Percentiles rank a stretch among this genome's conserved stretches.
phyloP scores from a whole-genome alignment of 2,888 invertebrate genomes.

The Drosophila colorata region DNA sequence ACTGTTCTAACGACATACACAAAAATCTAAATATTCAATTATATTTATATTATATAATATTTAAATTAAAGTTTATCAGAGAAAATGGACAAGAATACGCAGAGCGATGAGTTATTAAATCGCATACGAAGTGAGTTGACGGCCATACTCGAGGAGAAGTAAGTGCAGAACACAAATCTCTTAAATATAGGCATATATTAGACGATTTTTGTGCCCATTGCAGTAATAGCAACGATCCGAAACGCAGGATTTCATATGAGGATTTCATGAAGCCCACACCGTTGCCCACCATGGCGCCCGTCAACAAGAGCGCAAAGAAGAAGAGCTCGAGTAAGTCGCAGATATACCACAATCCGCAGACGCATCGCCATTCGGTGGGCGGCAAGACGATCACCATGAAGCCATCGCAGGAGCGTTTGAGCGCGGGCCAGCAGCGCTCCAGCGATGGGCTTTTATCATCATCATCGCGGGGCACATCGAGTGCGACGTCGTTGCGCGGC shows the following conservation, averaged over 20 bases:
- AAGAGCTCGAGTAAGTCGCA: conserved; percentile 15
- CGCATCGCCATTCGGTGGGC: conserved; percentile 36
- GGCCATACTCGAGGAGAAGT: conserved; percentile 73
- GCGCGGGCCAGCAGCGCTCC: conserved; percentile 2
- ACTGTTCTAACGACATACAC: conserved; percentile 4
- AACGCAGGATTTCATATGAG: conserved; percentile 42
- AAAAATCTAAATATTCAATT: conserved; percentile 19
- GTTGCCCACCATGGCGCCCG: conserved; percentile 22
- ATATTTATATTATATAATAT: conserved; percentile 6
- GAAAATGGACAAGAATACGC: conserved; percentile 53
- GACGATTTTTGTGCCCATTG: not conserved
- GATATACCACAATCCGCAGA: conserved; percentile 15
- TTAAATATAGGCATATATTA: not conserved
- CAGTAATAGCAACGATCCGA: conserved; percentile 48
- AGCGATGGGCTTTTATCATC: conserved; percentile 3
- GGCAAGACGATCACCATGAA: conserved; percentile 52
- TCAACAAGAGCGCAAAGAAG: conserved; percentile 8
- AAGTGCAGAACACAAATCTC: conserved; percentile 11
- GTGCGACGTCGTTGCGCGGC: conserved; percentile 18
- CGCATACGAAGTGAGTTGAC: conserved; percentile 73
- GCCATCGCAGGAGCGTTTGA: conserved; percentile 25
- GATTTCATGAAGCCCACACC: conserved; percentile 47
- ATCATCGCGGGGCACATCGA: conserved; percentile 11
- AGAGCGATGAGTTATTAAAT: conserved; percentile 61
- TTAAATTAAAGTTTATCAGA: conserved; percentile 35